These are phyloP conservation scores for Donacobius atricapilla DNA, from an alignment of 2,113 vertebrate genomes.

Conservation along the genomic window DNA sequence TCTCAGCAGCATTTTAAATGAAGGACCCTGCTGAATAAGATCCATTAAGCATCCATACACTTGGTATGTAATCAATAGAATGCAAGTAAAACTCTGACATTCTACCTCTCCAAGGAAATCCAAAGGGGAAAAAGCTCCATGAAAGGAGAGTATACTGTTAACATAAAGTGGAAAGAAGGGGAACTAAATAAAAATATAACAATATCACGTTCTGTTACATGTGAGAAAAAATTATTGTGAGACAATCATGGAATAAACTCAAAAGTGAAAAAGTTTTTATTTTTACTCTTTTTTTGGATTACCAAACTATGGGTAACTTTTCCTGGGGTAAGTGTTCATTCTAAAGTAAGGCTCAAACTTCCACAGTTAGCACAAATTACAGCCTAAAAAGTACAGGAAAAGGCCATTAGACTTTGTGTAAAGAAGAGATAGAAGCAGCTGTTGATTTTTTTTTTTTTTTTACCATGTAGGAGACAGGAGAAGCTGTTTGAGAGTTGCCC, in stretches of 20 bases:
- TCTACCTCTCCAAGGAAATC: neutral
- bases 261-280: neutral
- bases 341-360: neutral
- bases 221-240: neutral
- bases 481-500: neutral
- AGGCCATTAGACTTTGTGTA: neutral
- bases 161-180: neutral
- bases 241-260: neutral
- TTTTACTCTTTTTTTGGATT: neutral
- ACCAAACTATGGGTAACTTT: neutral
- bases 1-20: neutral
- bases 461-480: neutral
- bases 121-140: neutral
- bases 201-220: neutral
- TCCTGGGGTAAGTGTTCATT: neutral
- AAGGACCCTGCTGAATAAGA: neutral
- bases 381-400: neutral
- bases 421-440: neutral
- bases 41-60: neutral
- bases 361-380: neutral
- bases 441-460: neutral
- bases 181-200: neutral
- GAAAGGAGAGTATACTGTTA: neutral
- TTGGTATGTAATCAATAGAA: neutral
- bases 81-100: neutral